A percentile compares a stretch with the other conserved stretches of the same genome.
Evolutionary conservation across 23 tunicate genomes (phyloP).

Genomic region (Trididemnum clinides): DNA sequence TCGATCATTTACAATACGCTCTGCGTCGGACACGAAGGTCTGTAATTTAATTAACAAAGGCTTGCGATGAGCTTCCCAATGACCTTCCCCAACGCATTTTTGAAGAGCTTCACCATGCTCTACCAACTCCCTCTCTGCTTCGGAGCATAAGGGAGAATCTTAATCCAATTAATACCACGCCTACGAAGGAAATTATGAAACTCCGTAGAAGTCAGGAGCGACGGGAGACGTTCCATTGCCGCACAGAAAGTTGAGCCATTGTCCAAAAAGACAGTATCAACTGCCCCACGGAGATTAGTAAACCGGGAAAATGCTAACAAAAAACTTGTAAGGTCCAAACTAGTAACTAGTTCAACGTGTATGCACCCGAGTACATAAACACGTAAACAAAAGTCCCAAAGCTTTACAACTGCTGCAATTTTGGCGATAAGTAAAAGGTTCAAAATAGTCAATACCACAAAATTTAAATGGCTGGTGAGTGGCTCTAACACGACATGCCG

Average conservation of each 20-base stretch:
- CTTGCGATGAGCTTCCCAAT: background rate
- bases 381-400: slow-evolving; percentile 19
- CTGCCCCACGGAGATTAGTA: background rate
- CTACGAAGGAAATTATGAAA: background rate
- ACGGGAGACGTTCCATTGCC: background rate
- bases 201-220: background rate
- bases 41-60: background rate
- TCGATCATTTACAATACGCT: slow-evolving; percentile 26
- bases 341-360: slow-evolving; percentile 16
- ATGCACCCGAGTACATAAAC: background rate
- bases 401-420: background rate
- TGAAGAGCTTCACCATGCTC: background rate
- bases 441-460: slow-evolving; percentile 6
- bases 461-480: background rate
- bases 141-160: slow-evolving; percentile 6
- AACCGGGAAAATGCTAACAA: slow-evolving; percentile 3
- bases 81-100: background rate
- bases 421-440: background rate
- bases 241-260: background rate
- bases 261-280: background rate
- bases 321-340: background rate
- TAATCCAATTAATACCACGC: background rate
- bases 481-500: background rate
- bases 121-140: slow-evolving; percentile 4
- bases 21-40: background rate